Base-by-base conservation (phyloP, 2,888 invertebrate genomes). In the Parascotia fuliginaria region DNA sequence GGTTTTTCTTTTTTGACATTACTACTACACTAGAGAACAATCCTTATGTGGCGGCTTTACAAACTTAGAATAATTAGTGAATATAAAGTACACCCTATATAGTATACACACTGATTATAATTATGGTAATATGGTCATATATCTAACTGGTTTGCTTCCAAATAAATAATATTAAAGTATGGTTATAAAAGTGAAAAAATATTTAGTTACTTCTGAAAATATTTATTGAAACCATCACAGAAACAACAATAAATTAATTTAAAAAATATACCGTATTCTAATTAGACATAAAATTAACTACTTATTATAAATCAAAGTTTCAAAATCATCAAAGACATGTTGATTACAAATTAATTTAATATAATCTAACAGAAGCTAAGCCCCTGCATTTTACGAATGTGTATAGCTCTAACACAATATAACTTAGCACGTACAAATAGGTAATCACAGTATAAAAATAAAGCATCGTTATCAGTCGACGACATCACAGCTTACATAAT, bases 361-460 rank as follows among this genome's bases (percentile, higher is more conserved):
- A 73, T 19, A 70, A 75, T 69, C 75, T 78, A 77, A 64, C 71
- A 77, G 81, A 82, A 83, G 85, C 88, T 77, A 76, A 70, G 85
- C 87, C 82, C 79, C 81, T 65, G 60, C 52, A 65, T 65, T 65
- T 71, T 70, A 73, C 70, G 73, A 77, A 73, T 73, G 72, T 81
- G 72, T 77, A 78, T 77, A 74, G 65, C 53, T 61, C 52, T 70
- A 79, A 86, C 80, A 82, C 79, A 78, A 78, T 70, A 75, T 80
- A 81, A 83, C 83, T 81, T 85, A 82, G 78, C 79, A 79, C 81
- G 75, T 80, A 84, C 74, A 79, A 81, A 81, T 81, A 86, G 76
- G 76, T 87, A 86, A 90, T 90, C 90, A 90, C 91, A 90, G 90
- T 89, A 89, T 83, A 89, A 88, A 87, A 90, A 87, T 90, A 91